Evolutionary conservation across 1,140 invertebrate genomes (phyloP).

Genomic region (Zaprionus tsacasi): DNA sequence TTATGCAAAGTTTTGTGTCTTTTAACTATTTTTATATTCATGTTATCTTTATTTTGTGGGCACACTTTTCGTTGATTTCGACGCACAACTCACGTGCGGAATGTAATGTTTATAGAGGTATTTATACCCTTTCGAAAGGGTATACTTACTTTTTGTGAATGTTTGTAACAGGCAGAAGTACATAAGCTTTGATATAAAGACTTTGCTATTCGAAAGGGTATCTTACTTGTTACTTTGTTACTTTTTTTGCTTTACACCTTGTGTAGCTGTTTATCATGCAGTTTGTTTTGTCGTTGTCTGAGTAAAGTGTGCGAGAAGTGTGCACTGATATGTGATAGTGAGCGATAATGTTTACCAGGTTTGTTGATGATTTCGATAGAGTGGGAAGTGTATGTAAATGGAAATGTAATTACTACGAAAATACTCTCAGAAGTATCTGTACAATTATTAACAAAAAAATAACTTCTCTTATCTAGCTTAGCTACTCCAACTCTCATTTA

Average conservation of each 20-base stretch:
- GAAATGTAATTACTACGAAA: background rate
- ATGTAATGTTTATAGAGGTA: conserved; percentile 20
- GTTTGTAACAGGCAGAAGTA: too few relatives aligned
- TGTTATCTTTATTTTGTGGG: conserved; percentile 16
- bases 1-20: conserved; percentile 6
- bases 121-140: background rate
- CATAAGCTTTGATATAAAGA: too few relatives aligned
- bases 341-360: conserved; percentile 28
- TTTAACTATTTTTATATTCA: conserved; percentile 16
- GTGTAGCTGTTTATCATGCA: conserved; percentile 16
- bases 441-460: background rate
- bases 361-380: background rate
- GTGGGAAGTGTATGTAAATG: background rate
- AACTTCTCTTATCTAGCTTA: background rate
- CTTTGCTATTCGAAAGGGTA: too few relatives aligned
- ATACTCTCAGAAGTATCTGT: background rate
- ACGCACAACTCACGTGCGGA: conserved; percentile 27
- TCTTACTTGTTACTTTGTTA: conserved; percentile 1
- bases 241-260: conserved; percentile 17
- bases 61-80: conserved; percentile 18
- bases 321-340: background rate
- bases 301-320: conserved; percentile 9
- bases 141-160: too few relatives aligned
- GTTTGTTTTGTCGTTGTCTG: conserved; percentile 11
- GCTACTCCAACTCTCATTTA: background rate